A percentile compares a stretch with the other conserved stretches of the same genome.
Conservation (phyloP, 2,888 invertebrate genomes). For the Choreutis nemorana region DNA sequence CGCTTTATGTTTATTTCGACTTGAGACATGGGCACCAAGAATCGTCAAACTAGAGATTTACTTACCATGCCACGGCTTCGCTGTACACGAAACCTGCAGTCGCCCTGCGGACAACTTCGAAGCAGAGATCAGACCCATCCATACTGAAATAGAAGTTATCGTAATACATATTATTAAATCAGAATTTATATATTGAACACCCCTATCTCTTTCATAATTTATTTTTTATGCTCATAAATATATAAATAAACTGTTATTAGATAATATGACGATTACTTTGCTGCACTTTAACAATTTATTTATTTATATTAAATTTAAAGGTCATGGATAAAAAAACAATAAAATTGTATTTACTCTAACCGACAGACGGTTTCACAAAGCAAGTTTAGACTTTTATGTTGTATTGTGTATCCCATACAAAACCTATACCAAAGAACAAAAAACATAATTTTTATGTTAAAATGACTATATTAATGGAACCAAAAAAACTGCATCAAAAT, state of each 20-base stretch:
- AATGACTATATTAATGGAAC: neutral
- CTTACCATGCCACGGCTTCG: slow-evolving; percentile 97
- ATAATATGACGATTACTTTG: neutral
- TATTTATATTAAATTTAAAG: neutral
- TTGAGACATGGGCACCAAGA: too few species aligned
- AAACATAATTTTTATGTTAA: neutral
- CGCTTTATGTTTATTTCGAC: too few species aligned
- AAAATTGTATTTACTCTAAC: too few species aligned
- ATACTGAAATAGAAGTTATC: slow-evolving; percentile 88
- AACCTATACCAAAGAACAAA: neutral
- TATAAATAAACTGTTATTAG: neutral
- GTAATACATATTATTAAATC: slow-evolving; percentile 14
- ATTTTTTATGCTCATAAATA: neutral
- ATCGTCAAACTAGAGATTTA: slow-evolving; percentile 8
- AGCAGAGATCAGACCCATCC: slow-evolving; percentile 98
- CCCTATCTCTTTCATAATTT: slow-evolving; percentile 1
- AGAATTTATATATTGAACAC: slow-evolving; percentile 2
- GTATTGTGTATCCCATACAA: neutral
- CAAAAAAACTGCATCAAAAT: neutral
- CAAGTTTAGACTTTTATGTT: neutral
- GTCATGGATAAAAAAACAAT: too few species aligned
- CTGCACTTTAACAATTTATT: neutral
- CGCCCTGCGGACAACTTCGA: slow-evolving; percentile 96
- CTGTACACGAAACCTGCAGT: slow-evolving; percentile 98
- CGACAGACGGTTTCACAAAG: neutral